A percentile compares a stretch with the other conserved stretches of the same genome.
These are phyloP conservation scores for Acomys russatus DNA, from an alignment of 2,797 vertebrate genomes.

Conservation along the genomic window DNA sequence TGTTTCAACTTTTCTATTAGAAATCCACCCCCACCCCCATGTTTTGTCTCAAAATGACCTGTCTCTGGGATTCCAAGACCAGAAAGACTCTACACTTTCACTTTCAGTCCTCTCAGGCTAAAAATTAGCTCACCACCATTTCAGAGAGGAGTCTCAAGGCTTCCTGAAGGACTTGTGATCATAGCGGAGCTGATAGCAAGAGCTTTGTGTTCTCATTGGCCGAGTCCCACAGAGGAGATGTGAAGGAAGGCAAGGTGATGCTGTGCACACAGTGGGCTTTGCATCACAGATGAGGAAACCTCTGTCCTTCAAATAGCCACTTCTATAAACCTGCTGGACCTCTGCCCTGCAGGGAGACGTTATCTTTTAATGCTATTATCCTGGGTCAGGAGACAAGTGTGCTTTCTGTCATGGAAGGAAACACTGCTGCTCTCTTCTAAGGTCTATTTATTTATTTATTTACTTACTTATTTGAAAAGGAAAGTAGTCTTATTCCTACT, in stretches of 20 bases:
- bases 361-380: neutral
- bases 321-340: neutral
- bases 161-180: neutral
- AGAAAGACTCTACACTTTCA: neutral
- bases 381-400: neutral
- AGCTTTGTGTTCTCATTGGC: neutral
- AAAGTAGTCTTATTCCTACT: neutral
- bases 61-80: neutral
- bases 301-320: neutral
- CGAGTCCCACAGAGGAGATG: neutral
- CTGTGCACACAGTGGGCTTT: neutral
- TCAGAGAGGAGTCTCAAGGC: neutral
- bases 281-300: neutral
- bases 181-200: neutral
- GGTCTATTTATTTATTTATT: neutral
- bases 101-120: neutral
- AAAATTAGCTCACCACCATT: neutral
- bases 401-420: neutral
- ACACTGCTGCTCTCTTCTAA: neutral
- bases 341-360: neutral
- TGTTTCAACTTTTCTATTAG: slow-evolving; percentile 2
- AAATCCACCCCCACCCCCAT: neutral
- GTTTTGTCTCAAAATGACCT: slow-evolving; percentile 1
- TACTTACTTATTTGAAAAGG: neutral
- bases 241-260: neutral